Evolutionary conservation across 2,797 vertebrate genomes (phyloP), one percentile per base, ranked within the genome.

Genomic region (Manis javanica): DNA sequence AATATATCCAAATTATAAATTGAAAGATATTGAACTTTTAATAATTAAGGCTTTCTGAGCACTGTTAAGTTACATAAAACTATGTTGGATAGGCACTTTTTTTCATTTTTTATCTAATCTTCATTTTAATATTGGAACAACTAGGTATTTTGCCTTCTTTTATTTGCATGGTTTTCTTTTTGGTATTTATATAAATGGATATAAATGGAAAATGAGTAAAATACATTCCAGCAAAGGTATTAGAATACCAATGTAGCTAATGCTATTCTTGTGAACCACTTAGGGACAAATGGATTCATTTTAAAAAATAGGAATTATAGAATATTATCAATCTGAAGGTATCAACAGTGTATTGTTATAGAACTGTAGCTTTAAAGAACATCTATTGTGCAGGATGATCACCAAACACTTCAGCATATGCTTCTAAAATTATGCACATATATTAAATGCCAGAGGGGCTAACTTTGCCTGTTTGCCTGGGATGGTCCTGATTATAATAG

Each of bases 61-160:
- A 49, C 21, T 77, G 59, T 68, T 72, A 86, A 51, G 13, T 86
- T 87, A 11, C 26, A 51, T 21, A 55, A 89, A 66, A 24, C 57
- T 46, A 26, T 57, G 92, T 31, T 64, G 29, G 34, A 7, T 21
- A 29, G 66, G 49, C 24, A 74, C 49, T 15, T 49, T 66, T 79
- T 68, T 71, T 83, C 37, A 77, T 86, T 95, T 92, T 59, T 81
- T 71, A 77, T 51, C 42, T 49, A 16, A 86, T 93, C 18, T 51
- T 89, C 5, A 57, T 10, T 89, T 94, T 29, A 84, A 9, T 96
- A 68, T 37, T 93, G 39, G 29, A 53, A 39, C 75, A 31, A 6
- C 7, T 49, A 72, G 15, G 10, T 39, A 10, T 85, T 46, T 39
- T 24, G 24, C 49, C 19, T 74, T 72, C 26, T 37, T 71, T 53